Conservation (phyloP, 2,888 invertebrate genomes). For the Xestia sexstrigata region DNA sequence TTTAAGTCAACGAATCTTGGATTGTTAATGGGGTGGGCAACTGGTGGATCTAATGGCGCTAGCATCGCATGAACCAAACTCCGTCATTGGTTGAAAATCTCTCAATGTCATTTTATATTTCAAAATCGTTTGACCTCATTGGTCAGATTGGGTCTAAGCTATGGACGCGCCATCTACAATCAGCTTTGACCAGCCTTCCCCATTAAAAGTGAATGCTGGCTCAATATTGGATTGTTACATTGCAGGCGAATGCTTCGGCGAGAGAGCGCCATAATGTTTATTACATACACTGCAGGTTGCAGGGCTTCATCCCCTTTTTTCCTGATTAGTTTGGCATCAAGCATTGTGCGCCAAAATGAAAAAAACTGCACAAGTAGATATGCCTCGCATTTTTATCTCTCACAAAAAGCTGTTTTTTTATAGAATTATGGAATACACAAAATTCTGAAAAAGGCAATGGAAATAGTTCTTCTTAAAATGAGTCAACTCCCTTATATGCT, state of each 20-base stretch:
- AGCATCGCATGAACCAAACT: no score
- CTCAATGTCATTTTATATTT: no score
- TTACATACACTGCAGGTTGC: background rate
- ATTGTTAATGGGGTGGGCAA: no score
- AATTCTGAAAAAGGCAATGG: background rate
- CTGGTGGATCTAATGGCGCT: no score
- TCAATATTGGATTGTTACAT: no score
- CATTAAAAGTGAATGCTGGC: no score
- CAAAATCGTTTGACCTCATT: no score
- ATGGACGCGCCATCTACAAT: no score
- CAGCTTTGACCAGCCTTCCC: no score
- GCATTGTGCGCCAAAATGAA: background rate
- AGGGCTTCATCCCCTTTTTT: background rate
- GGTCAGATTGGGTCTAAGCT: no score
- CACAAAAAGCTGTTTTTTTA: background rate
- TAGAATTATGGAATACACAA: background rate
- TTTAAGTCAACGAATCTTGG: background rate
- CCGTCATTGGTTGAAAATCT: no score
- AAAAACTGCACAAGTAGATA: background rate
- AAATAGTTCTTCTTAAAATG: background rate
- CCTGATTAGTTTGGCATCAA: background rate
- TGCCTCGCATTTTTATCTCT: background rate
- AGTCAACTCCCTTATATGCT: background rate
- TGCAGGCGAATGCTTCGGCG: background rate
- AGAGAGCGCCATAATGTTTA: background rate